phyloP scores from a whole-genome alignment of 2,797 vertebrate genomes.

The Acipenser transmontanus region DNA sequence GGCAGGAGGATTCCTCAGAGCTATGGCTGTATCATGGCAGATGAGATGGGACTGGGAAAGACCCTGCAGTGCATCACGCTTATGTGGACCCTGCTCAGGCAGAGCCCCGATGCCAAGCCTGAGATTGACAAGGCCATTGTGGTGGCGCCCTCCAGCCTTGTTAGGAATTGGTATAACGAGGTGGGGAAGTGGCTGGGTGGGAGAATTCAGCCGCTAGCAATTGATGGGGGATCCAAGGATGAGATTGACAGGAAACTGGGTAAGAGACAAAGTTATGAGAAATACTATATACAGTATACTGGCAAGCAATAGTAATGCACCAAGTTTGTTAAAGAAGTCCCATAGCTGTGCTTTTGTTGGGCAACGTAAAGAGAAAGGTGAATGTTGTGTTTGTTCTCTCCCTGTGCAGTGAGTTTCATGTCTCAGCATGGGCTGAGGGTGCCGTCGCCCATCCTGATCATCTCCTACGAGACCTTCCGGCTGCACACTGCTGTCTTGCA shows the following conservation, averaged over 20 bases:
- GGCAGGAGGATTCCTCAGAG: constrained; percentile 77
- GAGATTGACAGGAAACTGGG: constrained; percentile 83
- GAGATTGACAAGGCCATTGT: constrained; percentile 90
- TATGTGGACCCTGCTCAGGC: constrained; percentile 87
- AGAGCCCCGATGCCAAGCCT: constrained; percentile 82
- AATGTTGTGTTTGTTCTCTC: neutral
- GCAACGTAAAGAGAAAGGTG: too few species aligned
- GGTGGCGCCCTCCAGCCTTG: constrained; percentile 91
- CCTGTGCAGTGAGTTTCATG: constrained; percentile 74
- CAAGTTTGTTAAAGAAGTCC: too few species aligned
- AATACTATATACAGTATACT: too few species aligned
- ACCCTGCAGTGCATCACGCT: constrained; percentile 89
- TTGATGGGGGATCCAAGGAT: constrained; percentile 88
- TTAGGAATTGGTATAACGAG: constrained; percentile 95
- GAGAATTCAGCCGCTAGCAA: constrained; percentile 80
- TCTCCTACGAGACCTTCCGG: constrained; percentile 94
- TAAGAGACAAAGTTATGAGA: constrained; percentile 33
- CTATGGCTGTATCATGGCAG: constrained; percentile 94
- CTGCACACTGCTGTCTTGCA: constrained; percentile 81
- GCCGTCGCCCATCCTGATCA: constrained; percentile 86
- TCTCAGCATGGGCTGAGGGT: constrained; percentile 77
- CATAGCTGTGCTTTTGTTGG: too few species aligned
- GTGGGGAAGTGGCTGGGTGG: constrained; percentile 91
- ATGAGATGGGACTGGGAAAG: constrained; percentile 97
- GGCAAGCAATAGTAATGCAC: too few species aligned